Evolutionary conservation across 2,113 vertebrate species (phyloP), one percentile per base, ranked within the genome.

Genomic region (Rhinogobius similis): DNA sequence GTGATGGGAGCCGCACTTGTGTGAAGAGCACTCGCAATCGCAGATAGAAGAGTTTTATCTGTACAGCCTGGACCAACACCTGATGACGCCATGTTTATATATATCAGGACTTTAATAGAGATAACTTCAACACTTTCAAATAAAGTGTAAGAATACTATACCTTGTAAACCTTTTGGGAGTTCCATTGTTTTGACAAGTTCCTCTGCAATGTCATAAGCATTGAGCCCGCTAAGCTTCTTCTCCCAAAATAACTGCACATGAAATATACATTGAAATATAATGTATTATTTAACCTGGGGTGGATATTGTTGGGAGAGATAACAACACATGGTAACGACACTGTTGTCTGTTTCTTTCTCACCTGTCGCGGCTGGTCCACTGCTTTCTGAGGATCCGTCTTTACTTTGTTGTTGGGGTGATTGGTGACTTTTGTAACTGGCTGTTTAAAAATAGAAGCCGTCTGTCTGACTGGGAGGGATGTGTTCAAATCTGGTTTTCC

Each of bases 321-420:
- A 9, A 6, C 8, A 8, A 36, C 39, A 41, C 11, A 10, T 39
- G 9, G 8, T 39, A n/a, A 6, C 18, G 6, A 9, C 46, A 48
- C 14, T 1, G 20, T n/a, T 48, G 6, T 9, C 16, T 2, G 50
- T 39, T 20, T 39, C 18, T 13, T 10, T 59, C n/a, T 92, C 72
- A 98, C 98, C 95, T 99, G 98, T 69, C 97, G 91, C 24, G 98
- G 98, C 76, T 99, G 98, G 83, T 99, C 98, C n/a, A 98, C 96
- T 0, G 98, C 97, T 88, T 99, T 99, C 91, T 99, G 98, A 4
- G 98, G 97, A 82, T 99, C 98, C 0, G 96, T 98, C 90, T 99
- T 99, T 68, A 99, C 98, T 92, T 99, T 99, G 81, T 99, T 99
- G 91, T 93, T 98, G 70, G 97, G 97, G 75, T 99, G 98, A 89